A percentile compares a stretch with the other conserved stretches of the same genome.
Conservation (phyloP, 2,888 invertebrate genomes). For the Orchesella flavescens region DNA sequence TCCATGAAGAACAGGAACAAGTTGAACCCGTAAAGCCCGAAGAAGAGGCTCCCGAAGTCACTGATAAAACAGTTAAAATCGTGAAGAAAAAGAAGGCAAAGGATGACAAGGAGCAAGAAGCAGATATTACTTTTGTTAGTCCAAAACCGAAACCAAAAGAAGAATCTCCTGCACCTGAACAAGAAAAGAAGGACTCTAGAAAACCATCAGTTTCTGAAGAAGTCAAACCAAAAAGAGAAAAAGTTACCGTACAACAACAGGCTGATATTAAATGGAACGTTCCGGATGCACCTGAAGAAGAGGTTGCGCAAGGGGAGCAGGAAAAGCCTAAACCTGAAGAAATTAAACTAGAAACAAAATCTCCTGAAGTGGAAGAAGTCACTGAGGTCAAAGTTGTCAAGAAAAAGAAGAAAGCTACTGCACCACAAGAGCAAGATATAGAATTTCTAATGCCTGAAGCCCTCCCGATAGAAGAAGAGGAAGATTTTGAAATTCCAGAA, state of each 20-base stretch:
- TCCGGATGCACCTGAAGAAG: slow-evolving; percentile 74
- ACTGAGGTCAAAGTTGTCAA: slow-evolving; percentile 70
- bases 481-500: slow-evolving; percentile 58
- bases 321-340: slow-evolving; percentile 3
- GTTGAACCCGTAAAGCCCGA: no score
- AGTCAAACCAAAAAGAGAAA: slow-evolving; percentile 22
- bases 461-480: slow-evolving; percentile 71
- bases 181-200: no score
- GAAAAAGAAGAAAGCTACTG: slow-evolving; percentile 74
- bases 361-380: not conserved
- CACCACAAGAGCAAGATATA: slow-evolving; percentile 73
- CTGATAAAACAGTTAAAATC: not conserved
- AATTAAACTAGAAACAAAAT: not conserved
- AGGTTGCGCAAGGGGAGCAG: not conserved
- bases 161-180: not conserved
- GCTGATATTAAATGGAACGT: slow-evolving; percentile 55
- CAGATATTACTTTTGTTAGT: not conserved
- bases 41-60: no score
- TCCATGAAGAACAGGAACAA: no score
- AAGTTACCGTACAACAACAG: not conserved
- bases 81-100: slow-evolving; percentile 25
- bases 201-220: no score
- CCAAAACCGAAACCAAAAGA: slow-evolving; percentile 18
- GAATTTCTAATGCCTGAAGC: slow-evolving; percentile 74
- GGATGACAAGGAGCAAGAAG: not conserved